These are phyloP conservation scores for Astyanax mexicanus DNA, from an alignment of 2,797 vertebrate genomes.

Conservation along the genomic window DNA sequence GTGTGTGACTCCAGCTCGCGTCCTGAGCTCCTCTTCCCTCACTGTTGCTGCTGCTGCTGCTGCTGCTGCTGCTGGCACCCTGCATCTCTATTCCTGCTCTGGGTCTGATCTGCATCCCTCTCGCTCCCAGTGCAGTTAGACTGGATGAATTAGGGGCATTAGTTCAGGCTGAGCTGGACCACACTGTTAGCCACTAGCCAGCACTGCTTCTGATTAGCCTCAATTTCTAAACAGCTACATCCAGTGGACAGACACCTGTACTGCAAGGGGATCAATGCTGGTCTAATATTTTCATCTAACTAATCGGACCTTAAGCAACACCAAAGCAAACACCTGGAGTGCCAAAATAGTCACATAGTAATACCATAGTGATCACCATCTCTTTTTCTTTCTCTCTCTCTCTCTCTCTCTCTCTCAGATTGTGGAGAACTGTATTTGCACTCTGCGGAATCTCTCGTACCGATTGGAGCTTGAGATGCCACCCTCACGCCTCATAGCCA, in stretches of 20 bases:
- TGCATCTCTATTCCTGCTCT: slow-evolving; percentile 8
- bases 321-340: too few species aligned
- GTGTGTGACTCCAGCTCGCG: background rate
- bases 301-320: too few species aligned
- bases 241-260: background rate
- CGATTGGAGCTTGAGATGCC: slow-evolving; percentile 95
- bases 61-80: background rate
- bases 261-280: too few species aligned
- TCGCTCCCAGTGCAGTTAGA: background rate
- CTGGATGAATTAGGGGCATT: slow-evolving; percentile 22
- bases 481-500: slow-evolving; percentile 85
- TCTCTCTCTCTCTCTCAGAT: slow-evolving; percentile 77
- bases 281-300: background rate
- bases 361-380: too few species aligned
- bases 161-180: background rate
- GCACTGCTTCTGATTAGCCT: background rate
- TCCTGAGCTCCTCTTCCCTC: background rate
- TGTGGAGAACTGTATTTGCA: slow-evolving; percentile 99
- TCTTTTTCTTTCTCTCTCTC: background rate
- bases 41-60: background rate
- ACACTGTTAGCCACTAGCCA: background rate
- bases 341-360: too few species aligned
- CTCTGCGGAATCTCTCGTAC: slow-evolving; percentile 95
- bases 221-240: background rate
- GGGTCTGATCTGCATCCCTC: background rate